Conservation (phyloP, 2,797 vertebrate species). For the Rhabdomys pumilio region DNA sequence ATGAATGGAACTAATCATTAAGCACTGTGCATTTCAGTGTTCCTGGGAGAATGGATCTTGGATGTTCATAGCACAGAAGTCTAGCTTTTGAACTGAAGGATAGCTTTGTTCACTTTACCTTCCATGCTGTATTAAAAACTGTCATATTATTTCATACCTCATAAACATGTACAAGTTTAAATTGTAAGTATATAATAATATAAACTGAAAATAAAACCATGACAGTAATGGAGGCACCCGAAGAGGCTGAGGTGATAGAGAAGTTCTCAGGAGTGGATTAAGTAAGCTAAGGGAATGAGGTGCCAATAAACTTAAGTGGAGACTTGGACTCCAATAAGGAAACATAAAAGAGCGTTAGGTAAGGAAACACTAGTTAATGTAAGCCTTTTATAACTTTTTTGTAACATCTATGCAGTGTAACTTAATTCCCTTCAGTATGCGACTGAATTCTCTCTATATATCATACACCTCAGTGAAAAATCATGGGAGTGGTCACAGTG, state of each 20-base stretch:
- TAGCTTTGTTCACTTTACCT: neutral
- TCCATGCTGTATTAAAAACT: neutral
- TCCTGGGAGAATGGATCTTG: neutral
- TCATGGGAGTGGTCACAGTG: constrained; percentile 1
- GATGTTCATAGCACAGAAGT: neutral
- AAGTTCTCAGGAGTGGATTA: neutral
- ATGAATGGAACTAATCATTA: neutral
- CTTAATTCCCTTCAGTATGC: neutral
- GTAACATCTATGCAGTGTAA: neutral
- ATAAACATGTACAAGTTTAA: neutral
- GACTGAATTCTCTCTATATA: constrained; percentile 1
- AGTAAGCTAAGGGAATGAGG: neutral
- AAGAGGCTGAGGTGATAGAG: neutral
- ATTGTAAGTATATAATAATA: neutral
- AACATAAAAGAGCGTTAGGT: neutral
- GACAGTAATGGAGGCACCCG: neutral
- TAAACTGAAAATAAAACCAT: neutral
- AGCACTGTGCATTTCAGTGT: neutral
- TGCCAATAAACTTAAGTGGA: neutral
- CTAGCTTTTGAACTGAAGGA: neutral
- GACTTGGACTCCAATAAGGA: neutral
- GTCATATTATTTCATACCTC: neutral
- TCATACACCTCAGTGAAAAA: neutral
- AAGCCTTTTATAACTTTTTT: neutral
- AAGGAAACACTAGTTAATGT: neutral